Evolutionary conservation across 2,113 vertebrate genomes (phyloP), one percentile per base, ranked within the genome.

Genomic region (Hiodon tergisus): DNA sequence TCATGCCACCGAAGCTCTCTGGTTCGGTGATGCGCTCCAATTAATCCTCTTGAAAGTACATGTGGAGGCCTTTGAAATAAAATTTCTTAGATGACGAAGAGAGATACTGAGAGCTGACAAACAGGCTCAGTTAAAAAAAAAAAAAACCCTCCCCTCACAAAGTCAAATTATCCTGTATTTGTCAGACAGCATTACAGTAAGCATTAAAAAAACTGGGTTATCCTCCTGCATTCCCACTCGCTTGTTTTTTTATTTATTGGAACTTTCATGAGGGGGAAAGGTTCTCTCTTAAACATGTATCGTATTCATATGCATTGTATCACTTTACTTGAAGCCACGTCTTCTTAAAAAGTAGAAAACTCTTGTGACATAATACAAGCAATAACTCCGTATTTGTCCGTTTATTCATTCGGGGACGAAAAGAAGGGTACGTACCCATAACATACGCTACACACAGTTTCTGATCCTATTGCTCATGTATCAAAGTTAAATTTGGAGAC

Each of bases 151-250:
- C 17, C 55, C 14, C 55, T 63, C 31, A 31, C 74, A 58, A 52
- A 14, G 50, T 55, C 69, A 70, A 57, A 70, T 70, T 70, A 70
- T 55, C 53, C 74, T 58, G 51, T 60, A 58, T 62, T 70, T 76
- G 75, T 76, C 75, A 76, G 60, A 63, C 68, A 53, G 51, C 59
- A 71, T 71, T 70, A 70, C 3, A 70, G 16, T 65, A 71, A 71
- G 59, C 63, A 11, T 65, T 70, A 62, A 68, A 59, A 59, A 71
- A 76, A 76, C 68, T 76, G 59, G 75, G 75, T 76, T 68, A 76
- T 10, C 67, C 50, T 54, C 50, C 31, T 76, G 54, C 31, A 59
- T 13, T 54, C 68, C 48, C 6, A 46, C 73, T 53, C 58, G 54
- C 51, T 75, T 10, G 14, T 58, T 47, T 51, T 58, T 67, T 67